These are phyloP conservation scores for Ramphastos sulfuratus DNA, from an alignment of 2,113 vertebrate species.

Conservation along the genomic window DNA sequence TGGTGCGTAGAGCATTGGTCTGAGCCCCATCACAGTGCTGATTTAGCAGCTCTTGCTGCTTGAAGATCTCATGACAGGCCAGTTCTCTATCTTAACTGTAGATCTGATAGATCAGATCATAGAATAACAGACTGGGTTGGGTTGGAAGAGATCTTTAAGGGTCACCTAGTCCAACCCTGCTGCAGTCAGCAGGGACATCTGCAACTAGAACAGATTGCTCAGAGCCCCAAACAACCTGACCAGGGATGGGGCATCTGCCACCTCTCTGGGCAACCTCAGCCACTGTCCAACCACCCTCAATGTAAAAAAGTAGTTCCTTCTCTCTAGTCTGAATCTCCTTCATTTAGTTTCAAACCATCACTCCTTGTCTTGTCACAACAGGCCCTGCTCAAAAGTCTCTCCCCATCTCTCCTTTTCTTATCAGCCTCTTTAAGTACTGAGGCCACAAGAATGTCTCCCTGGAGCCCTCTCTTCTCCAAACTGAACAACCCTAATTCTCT, in stretches of 20 bases:
- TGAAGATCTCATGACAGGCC: accelerated
- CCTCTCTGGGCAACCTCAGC: not conserved
- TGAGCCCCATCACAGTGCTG: not conserved
- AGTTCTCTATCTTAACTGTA: not conserved
- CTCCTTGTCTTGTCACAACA: not conserved
- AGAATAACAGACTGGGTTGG: not conserved
- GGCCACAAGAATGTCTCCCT: not conserved
- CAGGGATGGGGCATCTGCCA: not conserved
- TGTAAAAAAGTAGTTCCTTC: not conserved
- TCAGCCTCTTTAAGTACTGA: not conserved
- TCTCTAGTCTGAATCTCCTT: not conserved
- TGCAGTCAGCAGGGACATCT: not conserved
- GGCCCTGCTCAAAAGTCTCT: not conserved
- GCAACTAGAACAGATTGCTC: not conserved
- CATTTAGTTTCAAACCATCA: not conserved
- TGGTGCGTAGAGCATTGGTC: constrained; percentile 75
- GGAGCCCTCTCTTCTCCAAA: not conserved
- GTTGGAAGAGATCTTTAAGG: not conserved
- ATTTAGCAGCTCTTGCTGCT: not conserved
- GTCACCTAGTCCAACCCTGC: not conserved
- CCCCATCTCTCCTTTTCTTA: no score
- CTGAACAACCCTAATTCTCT: not conserved
- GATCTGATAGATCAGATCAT: not conserved
- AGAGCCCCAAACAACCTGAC: not conserved
- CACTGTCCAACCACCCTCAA: not conserved